Base-by-base conservation (phyloP, 2,888 invertebrate species). In the Phalangium opilio region DNA sequence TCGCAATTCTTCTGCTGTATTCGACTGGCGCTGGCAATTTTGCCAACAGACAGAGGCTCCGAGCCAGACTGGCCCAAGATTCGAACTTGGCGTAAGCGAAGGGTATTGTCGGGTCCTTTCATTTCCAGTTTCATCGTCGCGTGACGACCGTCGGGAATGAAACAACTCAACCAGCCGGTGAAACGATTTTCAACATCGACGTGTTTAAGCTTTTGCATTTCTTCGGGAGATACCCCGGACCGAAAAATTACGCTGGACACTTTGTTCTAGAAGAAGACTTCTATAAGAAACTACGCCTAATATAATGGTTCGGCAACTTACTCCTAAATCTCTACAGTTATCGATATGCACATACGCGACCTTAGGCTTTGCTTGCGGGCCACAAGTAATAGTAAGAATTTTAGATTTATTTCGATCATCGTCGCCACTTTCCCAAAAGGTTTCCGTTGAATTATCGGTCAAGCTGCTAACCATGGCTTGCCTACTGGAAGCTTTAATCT, bases 371-470 rank as follows among this genome's bases (percentile, higher is more conserved):
- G 78, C 73, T 49, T 76, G 73, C 50, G 77, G 73, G 53, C 74
- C 66, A 56, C 76, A 77, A 1, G 73, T 72, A 17, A 83, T 70
- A 46, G 81, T 83, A 21, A 90, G 75, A 60, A 79, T 79, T 68
- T 93, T 91, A 19, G 85, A 80, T 65, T 89, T 87, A 65, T 89
- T 90, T 48, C 72, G 64, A 68, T 96, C 95, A 62, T 95, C 95
- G 60, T 95, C 95, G 1, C 91, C 93, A 34, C 91, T 91, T 69
- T 96, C 96, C 96, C 96, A 96, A 69, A 96, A 96, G 0, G 96
- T 96, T 66, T 96, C 96, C 0, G 93, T 91, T 4, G 89, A 89
- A 60, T 83, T 83, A 64, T 96, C 96, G 0, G 81, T 83, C 14
- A 96, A 72, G 55, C 90, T 89, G 2, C 81, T 83, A 3, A 87